Conservation (phyloP, 2,797 vertebrate genomes). For the Chelmon rostratus region DNA sequence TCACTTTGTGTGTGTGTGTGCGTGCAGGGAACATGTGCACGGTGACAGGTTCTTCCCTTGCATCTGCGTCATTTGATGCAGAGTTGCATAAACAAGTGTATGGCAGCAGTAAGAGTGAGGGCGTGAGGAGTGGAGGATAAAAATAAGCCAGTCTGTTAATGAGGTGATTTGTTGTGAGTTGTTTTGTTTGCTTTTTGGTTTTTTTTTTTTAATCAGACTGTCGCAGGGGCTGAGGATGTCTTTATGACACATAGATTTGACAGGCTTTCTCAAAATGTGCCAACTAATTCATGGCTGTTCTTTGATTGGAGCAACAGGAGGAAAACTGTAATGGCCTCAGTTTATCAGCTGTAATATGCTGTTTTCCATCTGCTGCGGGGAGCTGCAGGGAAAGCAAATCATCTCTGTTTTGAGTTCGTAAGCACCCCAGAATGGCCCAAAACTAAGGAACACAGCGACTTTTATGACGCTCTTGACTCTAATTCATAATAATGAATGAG, state of each 20-base stretch:
- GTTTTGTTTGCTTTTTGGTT: not conserved
- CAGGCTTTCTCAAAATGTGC: constrained; percentile 19
- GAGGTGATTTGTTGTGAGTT: constrained; percentile 53
- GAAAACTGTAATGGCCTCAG: constrained; percentile 7
- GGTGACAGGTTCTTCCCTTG: constrained; percentile 51
- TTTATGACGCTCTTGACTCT: not conserved
- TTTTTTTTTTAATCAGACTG: constrained; percentile 10
- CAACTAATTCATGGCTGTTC: constrained; percentile 15
- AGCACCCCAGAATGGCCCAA: not conserved
- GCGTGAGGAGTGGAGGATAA: constrained; percentile 47
- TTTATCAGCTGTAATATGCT: not conserved
- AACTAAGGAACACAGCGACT: not conserved
- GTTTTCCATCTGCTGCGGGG: constrained; percentile 42
- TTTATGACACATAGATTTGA: constrained; percentile 48
- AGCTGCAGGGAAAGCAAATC: constrained; percentile 18
- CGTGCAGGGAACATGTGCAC: too few species aligned
- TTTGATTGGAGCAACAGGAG: constrained; percentile 11
- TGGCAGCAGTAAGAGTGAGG: constrained; percentile 63
- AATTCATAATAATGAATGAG: not conserved
- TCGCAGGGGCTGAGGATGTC: constrained; percentile 4
- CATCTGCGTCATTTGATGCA: constrained; percentile 80
- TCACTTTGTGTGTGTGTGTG: constrained; percentile 3
- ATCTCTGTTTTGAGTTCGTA: not conserved
- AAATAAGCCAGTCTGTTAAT: constrained; percentile 66
- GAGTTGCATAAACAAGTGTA: constrained; percentile 59